phyloP scores from a whole-genome alignment of 2,888 invertebrate genomes.

The Drosophila meridiana region DNA sequence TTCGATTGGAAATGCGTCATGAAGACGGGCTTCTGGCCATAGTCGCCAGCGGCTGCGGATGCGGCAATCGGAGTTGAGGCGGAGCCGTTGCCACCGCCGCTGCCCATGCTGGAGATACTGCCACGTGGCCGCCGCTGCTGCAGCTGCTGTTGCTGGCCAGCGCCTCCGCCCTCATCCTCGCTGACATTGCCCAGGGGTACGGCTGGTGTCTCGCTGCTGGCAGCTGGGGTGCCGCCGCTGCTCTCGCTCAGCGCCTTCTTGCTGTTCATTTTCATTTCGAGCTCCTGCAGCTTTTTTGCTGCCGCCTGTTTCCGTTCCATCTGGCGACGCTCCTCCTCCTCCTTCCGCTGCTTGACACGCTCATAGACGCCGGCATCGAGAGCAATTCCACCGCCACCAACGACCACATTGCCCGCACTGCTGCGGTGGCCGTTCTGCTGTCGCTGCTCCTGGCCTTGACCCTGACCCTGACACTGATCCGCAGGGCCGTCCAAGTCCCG shows the following conservation, averaged over 20 bases:
- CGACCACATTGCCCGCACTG: slow-evolving; percentile 83
- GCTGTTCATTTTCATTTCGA: slow-evolving; percentile 89
- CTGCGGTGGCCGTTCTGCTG: slow-evolving; percentile 84
- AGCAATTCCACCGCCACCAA: slow-evolving; percentile 76
- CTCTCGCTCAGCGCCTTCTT: slow-evolving; percentile 85
- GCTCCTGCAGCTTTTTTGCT: slow-evolving; percentile 89
- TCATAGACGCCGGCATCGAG: slow-evolving; percentile 91
- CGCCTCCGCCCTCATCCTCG: slow-evolving; percentile 59
- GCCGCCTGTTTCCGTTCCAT: slow-evolving; percentile 87
- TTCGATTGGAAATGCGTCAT: slow-evolving; percentile 92
- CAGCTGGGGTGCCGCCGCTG: slow-evolving; percentile 23
- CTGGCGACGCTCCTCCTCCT: slow-evolving; percentile 94
- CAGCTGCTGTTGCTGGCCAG: slow-evolving; percentile 40
- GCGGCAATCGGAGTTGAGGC: slow-evolving; percentile 38
- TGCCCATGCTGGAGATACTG: slow-evolving; percentile 52
- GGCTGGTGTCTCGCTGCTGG: slow-evolving; percentile 17
- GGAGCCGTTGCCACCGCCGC: slow-evolving; percentile 40
- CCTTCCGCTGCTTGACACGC: slow-evolving; percentile 93
- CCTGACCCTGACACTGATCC: slow-evolving; percentile 35
- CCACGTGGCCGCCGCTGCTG: slow-evolving; percentile 57
- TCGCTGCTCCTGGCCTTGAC: slow-evolving; percentile 76
- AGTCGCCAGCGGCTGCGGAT: slow-evolving; percentile 58
- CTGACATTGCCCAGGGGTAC: slow-evolving; percentile 51
- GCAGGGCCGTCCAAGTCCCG: slow-evolving; percentile 52
- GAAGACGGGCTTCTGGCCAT: slow-evolving; percentile 85